These are phyloP conservation scores for Polymixis flavicincta DNA, from an alignment of 2,888 invertebrate species.

Conservation along the genomic window DNA sequence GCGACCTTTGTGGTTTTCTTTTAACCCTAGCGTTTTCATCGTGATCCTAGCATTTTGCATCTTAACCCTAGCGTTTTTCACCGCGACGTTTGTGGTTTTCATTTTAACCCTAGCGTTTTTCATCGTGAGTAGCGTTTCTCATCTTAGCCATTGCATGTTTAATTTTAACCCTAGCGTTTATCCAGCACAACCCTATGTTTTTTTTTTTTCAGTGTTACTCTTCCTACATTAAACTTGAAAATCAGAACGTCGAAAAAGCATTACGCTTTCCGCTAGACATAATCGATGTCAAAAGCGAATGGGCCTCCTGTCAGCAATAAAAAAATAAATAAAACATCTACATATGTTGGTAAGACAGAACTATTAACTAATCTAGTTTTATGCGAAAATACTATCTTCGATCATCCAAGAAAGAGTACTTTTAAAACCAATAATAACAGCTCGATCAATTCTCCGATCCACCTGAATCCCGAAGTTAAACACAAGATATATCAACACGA, in stretches of 20 bases:
- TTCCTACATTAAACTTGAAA: neutral
- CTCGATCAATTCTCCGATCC: too few species aligned
- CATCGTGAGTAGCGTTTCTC: neutral
- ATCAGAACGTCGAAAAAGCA: neutral
- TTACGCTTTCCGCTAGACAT: too few species aligned
- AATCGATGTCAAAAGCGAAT: too few species aligned
- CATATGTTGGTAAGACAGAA: neutral
- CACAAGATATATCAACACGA: slow-evolving; percentile 3
- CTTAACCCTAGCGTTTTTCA: neutral
- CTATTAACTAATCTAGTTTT: neutral
- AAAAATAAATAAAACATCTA: neutral
- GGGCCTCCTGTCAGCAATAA: too few species aligned
- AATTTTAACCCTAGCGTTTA: neutral
- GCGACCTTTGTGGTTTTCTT: too few species aligned
- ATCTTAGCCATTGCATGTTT: too few species aligned
- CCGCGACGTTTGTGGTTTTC: too few species aligned
- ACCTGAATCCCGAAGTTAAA: slow-evolving; percentile 9
- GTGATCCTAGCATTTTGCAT: neutral
- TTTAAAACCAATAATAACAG: neutral
- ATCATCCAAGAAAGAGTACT: neutral
- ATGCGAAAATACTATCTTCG: neutral
- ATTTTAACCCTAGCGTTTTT: neutral
- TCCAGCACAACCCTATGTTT: neutral
- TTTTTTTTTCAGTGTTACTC: neutral
- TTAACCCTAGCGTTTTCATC: neutral